Conservation (phyloP, 2,113 vertebrate genomes). For the Bucco capensis region DNA sequence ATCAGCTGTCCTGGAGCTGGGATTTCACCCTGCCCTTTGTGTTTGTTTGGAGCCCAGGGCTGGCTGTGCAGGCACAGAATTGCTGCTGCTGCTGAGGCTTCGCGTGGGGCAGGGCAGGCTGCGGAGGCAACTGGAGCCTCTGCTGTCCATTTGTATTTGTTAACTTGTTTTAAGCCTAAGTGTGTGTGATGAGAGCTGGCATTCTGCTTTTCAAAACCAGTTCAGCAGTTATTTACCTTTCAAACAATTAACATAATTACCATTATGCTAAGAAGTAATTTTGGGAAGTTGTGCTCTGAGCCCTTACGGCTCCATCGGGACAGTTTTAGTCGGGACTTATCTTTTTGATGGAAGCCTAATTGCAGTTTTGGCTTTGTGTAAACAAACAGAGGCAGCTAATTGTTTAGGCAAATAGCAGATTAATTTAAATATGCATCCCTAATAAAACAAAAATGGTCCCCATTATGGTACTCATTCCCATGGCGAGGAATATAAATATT, state of each 20-base stretch:
- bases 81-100: neutral
- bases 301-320: constrained; percentile 74
- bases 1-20: neutral
- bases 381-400: constrained; percentile 79
- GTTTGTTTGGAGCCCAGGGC: neutral
- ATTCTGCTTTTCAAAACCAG: constrained; percentile 61
- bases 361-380: constrained; percentile 82
- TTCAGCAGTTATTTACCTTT: constrained; percentile 83
- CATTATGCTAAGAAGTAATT: constrained; percentile 81
- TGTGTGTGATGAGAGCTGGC: neutral
- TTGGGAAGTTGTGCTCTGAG: constrained; percentile 76
- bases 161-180: constrained; percentile 29
- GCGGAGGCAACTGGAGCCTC: neutral
- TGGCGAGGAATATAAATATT: constrained; percentile 80
- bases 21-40: neutral
- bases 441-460: constrained; percentile 83
- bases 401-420: constrained; percentile 87
- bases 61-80: neutral
- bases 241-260: constrained; percentile 80
- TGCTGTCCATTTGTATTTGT: neutral
- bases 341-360: constrained; percentile 83
- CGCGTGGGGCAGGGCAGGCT: neutral
- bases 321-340: constrained; percentile 79
- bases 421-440: constrained; percentile 88
- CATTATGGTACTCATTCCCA: constrained; percentile 78